Base-by-base conservation (phyloP, 92 coral and sea anemone genomes). In the Bergia sp. region DNA sequence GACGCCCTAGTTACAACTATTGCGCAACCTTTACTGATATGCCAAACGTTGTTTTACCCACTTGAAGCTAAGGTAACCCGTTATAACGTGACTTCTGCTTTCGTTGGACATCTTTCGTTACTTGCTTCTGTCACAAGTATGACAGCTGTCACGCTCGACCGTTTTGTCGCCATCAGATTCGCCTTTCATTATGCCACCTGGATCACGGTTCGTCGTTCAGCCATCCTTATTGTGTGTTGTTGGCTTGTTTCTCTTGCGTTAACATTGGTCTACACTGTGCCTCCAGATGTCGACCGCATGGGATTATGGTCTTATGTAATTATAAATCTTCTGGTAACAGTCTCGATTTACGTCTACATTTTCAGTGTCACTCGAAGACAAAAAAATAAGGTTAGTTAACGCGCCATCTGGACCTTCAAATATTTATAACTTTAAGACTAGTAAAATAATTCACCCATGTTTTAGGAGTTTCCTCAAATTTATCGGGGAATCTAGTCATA, bases 191-290 rank as follows among this genome's bases (percentile, higher is more conserved):
- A 87, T 43, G 61, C 38, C 38, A 16, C 42, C 78, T 77, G 77
- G 66, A 87, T 88, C 79, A 73, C 87, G 65, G 80, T 87, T 80
- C 86, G 37, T 7, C 73, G 73, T 20, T 23, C 37, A 37, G 9
- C 37, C 9, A 3, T n/a, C 2, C 1, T 37, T 0, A n/a, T n/a
- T 20, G 23, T 16, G 10, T 23, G 10, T 20, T 2, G 0, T 16
- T 67, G 73, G 73, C 5, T 16, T 3, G 23, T 67, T 16, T 67
- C 73, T 67, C 10, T 67, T n/a, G 73, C 73, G 18, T 5, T 67
- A 10, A 20, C 73, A 7, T 67, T 67, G 37, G 73, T 23, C 23
- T 67, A n/a, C n/a, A 67, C 73, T n/a, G 11, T 67, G 7, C 37
- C 9, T 37, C 23, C 2, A 16, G 29, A 23, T 4, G 37, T 10